Base-by-base conservation (phyloP, 2,113 vertebrate genomes). In the Oncorhynchus tshawytscha region DNA sequence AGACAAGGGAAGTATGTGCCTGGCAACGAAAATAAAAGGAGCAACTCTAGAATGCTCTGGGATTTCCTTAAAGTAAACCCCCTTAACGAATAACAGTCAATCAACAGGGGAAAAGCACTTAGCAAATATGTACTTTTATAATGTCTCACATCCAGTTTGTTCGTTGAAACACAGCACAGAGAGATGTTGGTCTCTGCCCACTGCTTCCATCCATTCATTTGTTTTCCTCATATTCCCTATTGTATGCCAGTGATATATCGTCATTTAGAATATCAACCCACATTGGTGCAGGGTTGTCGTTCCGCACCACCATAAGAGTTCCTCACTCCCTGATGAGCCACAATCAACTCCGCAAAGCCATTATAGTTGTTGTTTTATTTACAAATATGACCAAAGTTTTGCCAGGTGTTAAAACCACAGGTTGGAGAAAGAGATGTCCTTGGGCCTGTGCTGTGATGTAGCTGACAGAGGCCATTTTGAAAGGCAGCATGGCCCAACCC, bases 1-100 rank as follows among this genome's bases (percentile, higher is more conserved):
- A 93, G 91, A 88, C 81, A 2, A 6, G 75, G 59, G 75, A 79
- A 81, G 81, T 81, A 72, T 75, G 76, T 75, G 12, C 22, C 57
- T 71, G 72, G 80, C 69, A 70, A 70, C 71, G 81, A 73, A 73
- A 72, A 6, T 6, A 73, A 75, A 72, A 82, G 81, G 70, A 73
- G 45, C 39, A 59, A 57, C 67, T 74, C 66, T 54, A 66, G 75
- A 75, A 74, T 75, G 86, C 79, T 76, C 66, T 69, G 86, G 81
- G 82, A 89, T 83, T 84, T 87, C 70, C 78, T 45, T 74, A 75
- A 85, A 71, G 78, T 76, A 39, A 73, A 74, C 59, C 71, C 72
- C 76, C 73, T n/a, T 12, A 82, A 80, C 75, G 75, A 82, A 76
- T 79, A 73, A 77, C 45, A 76, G 20, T 67, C 60, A 7, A 29